Evolutionary conservation across 2,888 invertebrate species (phyloP).

Genomic region (Ophion ventricosus): DNA sequence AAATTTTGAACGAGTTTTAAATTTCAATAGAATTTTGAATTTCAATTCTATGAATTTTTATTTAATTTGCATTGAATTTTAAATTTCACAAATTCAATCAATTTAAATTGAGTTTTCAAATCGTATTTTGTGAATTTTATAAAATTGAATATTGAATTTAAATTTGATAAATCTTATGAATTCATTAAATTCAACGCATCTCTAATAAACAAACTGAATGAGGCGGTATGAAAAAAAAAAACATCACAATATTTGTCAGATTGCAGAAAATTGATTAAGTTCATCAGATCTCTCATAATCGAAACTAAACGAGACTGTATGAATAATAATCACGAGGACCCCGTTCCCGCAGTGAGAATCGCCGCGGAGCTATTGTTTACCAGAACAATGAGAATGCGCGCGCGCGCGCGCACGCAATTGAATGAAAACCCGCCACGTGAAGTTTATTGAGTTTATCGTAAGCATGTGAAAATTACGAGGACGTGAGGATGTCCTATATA

Average conservation of each 20-base stretch:
- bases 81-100: neutral
- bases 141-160: no score
- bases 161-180: no score
- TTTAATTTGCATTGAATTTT: neutral
- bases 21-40: neutral
- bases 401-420: neutral
- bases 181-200: neutral
- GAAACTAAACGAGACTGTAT: neutral
- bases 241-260: neutral
- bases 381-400: neutral
- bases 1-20: neutral
- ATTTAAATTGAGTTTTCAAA: neutral
- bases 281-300: neutral
- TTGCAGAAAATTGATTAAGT: neutral
- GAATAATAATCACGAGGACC: neutral
- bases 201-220: neutral
- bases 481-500: neutral
- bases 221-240: neutral
- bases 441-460: neutral
- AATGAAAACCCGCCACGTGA: neutral
- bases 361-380: neutral
- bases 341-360: neutral
- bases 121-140: neutral
- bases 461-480: neutral
- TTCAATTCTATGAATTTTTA: neutral